Evolutionary conservation across 2,888 invertebrate species (phyloP).

Genomic region (Cerceris ruficornis): DNA sequence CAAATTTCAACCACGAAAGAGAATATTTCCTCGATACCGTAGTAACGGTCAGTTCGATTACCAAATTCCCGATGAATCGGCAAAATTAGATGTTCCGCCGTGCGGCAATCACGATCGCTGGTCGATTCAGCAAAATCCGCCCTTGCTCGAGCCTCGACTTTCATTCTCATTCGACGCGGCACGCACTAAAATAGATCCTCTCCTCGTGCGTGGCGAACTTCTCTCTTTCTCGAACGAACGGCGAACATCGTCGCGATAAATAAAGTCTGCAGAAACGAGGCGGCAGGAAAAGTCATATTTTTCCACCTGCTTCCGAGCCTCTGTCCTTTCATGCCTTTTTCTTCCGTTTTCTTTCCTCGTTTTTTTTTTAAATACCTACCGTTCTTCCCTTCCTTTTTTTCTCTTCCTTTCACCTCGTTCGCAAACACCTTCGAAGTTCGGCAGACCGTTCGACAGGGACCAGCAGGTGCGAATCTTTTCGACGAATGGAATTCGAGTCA

Average conservation of each 20-base stretch:
- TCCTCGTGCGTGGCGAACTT: background rate
- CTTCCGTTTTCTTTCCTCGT: background rate
- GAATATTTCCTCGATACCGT: background rate
- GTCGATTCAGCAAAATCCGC: conserved; percentile 21
- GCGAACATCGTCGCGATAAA: background rate
- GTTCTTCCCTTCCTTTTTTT: background rate
- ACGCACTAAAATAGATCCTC: conserved; percentile 10
- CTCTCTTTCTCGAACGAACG: background rate
- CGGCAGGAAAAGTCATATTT: background rate
- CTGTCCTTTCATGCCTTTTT: background rate
- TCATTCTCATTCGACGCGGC: conserved; percentile 30
- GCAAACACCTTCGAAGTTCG: background rate
- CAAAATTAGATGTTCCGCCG: background rate
- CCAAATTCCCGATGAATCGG: background rate
- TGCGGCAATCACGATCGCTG: conserved; percentile 3
- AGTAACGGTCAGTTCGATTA: background rate
- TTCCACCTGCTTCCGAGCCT: background rate
- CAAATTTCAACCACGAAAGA: background rate
- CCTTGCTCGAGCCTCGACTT: conserved; percentile 22
- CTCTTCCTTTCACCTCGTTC: background rate
- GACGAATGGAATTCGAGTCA: conserved; percentile 49
- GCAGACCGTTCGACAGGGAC: background rate
- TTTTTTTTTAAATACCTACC: no score
- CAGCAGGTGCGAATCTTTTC: conserved; percentile 55
- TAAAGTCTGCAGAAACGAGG: background rate